Conservation (phyloP, 2,113 vertebrate genomes). For the Pseudorasbora parva region DNA sequence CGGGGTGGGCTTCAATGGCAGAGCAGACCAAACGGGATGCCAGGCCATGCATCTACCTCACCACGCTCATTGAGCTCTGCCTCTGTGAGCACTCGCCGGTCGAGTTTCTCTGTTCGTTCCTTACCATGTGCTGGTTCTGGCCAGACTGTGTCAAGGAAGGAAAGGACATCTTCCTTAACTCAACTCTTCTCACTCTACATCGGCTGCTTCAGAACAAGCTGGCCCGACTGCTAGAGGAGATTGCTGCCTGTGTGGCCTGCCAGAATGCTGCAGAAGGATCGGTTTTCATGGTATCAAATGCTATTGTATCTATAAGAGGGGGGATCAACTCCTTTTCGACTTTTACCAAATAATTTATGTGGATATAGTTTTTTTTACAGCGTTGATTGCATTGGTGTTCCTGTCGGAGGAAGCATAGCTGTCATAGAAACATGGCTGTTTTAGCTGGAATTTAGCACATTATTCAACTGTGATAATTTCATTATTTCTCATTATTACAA, state of each 20-base stretch:
- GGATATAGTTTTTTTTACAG: neutral
- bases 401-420: neutral
- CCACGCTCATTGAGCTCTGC: constrained; percentile 65
- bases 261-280: constrained; percentile 54
- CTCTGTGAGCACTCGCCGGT: constrained; percentile 60
- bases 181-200: constrained; percentile 66
- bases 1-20: constrained; percentile 42
- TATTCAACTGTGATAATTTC: neutral
- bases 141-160: constrained; percentile 56
- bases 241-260: constrained; percentile 69
- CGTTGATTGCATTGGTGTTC: neutral
- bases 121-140: constrained; percentile 73
- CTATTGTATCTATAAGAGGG: neutral
- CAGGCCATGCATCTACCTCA: constrained; percentile 60
- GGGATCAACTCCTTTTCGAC: neutral
- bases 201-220: constrained; percentile 69
- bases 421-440: neutral
- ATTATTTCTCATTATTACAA: neutral
- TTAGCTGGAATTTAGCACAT: neutral
- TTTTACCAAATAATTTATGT: neutral
- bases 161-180: constrained; percentile 68
- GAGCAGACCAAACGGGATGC: constrained; percentile 9
- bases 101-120: constrained; percentile 64
- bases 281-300: constrained; percentile 66
- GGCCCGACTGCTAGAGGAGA: constrained; percentile 61